Base-by-base conservation (phyloP, 2,888 invertebrate genomes). In the Drosophila cognata region DNA sequence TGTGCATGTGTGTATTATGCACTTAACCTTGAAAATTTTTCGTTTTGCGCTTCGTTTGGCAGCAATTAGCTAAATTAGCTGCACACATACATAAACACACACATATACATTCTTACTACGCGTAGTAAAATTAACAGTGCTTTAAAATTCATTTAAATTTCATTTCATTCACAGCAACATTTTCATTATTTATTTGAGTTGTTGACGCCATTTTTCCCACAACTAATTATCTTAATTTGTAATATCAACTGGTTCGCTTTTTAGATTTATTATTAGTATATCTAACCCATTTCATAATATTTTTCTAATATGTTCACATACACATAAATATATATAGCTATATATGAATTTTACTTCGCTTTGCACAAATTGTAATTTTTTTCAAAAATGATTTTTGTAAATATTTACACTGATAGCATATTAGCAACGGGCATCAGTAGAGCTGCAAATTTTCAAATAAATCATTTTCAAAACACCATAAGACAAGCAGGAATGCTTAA, bases 391-490 rank as follows among this genome's bases (percentile, higher is more conserved):
- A 86, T 83, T 43, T 41, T 51, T 78, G 82, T 86, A 86, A 86
- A 90, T 89, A 86, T 86, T 86, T 86, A 89, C 84, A 89, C 81
- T 81, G 72, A 55, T 80, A 60, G 71, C 58, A 72, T 69, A 81
- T 71, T 61, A 61, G 46, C 52, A 58, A 60, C 51, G 59, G 50
- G 48, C 60, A 53, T 50, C 38, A n/a, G 36, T 35, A 61, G 31
- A 36, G 55, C 48, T 59, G 41, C 13, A 61, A 61, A 60, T 56
- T 61, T 59, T 38, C 36, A 64, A 77, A 79, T 78, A 78, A 78
- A 78, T 79, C 79, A 79, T 41, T 38, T 51, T 64, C 69, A 61
- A 68, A 70, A 67, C 61, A 57, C 21, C 51, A 52, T 25, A 52
- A 21, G 21, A 29, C 52, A 48, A 51, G 56, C 31, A 5, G 33